phyloP scores from a whole-genome alignment of 2,113 vertebrate species.

The Pangasianodon gigas region DNA sequence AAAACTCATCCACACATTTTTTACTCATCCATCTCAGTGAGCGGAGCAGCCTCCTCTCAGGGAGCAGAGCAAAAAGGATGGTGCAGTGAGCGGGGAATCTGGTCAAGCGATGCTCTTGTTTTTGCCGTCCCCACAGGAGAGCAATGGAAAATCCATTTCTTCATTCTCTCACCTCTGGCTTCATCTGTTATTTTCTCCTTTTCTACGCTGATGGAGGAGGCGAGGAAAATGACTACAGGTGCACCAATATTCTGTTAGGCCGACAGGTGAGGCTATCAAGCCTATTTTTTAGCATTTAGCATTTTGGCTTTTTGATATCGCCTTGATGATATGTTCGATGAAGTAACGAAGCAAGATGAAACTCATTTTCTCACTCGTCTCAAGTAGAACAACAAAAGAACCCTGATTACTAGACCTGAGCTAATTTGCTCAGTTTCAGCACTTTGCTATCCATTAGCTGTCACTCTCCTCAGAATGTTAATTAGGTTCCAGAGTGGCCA shows the following conservation, averaged over 20 bases:
- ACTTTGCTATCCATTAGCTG: constrained; percentile 47
- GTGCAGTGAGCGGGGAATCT: neutral
- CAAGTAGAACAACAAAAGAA: constrained; percentile 29
- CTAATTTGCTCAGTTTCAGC: constrained; percentile 44
- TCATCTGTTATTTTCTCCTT: constrained; percentile 31
- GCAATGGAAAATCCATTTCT: constrained; percentile 56
- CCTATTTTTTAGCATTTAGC: neutral
- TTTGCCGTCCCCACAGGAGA: constrained; percentile 14
- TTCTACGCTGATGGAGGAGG: neutral
- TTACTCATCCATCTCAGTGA: constrained; percentile 16
- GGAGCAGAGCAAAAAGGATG: neutral
- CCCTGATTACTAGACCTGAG: constrained; percentile 43
- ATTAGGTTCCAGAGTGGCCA: constrained; percentile 36
- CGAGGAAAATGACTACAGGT: neutral
- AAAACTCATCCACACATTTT: constrained; percentile 1
- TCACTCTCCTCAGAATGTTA: constrained; percentile 46
- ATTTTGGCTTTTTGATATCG: neutral
- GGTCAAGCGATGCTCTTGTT: constrained; percentile 36
- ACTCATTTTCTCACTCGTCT: neutral
- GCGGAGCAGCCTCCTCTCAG: neutral
- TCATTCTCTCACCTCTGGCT: constrained; percentile 47
- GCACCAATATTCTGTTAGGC: neutral
- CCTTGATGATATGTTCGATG: neutral
- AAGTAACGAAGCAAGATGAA: neutral
- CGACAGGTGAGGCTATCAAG: neutral